phyloP scores from a whole-genome alignment of 2,113 vertebrate species.

The Pseudonaja textilis region DNA sequence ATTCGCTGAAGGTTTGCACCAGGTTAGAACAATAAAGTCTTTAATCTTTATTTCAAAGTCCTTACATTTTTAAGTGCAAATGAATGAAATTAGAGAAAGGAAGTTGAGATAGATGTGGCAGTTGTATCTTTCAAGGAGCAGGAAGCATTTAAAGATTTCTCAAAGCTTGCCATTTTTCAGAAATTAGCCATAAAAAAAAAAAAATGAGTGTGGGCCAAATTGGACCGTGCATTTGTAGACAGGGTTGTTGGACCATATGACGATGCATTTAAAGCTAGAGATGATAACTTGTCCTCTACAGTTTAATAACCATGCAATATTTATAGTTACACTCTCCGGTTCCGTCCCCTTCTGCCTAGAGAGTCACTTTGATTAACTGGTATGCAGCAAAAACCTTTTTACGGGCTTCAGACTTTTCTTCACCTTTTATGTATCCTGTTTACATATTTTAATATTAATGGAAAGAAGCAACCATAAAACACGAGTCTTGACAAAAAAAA shows the following conservation, averaged over 20 bases:
- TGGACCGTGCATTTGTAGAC: slow-evolving; percentile 10
- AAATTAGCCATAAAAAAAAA: slow-evolving; percentile 1
- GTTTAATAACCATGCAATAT: slow-evolving; percentile 15
- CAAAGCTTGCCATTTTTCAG: slow-evolving; percentile 24
- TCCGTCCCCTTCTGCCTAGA: slow-evolving; percentile 23
- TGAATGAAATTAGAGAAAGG: slow-evolving; percentile 5
- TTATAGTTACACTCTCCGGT: slow-evolving; percentile 12
- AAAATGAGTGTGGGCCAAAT: not conserved
- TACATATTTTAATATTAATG: slow-evolving; percentile 56
- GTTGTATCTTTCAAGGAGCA: not conserved
- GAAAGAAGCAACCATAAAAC: slow-evolving; percentile 42
- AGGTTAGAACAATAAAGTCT: not conserved
- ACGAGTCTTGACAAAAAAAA: slow-evolving; percentile 35
- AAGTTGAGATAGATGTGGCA: not conserved
- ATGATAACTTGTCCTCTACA: slow-evolving; percentile 6
- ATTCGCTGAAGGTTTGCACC: not conserved
- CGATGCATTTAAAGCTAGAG: not conserved
- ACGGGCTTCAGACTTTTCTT: slow-evolving; percentile 43
- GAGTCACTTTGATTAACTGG: slow-evolving; percentile 37
- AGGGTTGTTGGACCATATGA: not conserved
- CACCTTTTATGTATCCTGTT: slow-evolving; percentile 35
- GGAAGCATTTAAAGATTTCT: not conserved
- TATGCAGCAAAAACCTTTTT: slow-evolving; percentile 40
- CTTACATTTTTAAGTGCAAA: not conserved
- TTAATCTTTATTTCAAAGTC: slow-evolving; percentile 17